phyloP scores from a whole-genome alignment of 2,113 vertebrate species.

The Oceanites oceanicus region DNA sequence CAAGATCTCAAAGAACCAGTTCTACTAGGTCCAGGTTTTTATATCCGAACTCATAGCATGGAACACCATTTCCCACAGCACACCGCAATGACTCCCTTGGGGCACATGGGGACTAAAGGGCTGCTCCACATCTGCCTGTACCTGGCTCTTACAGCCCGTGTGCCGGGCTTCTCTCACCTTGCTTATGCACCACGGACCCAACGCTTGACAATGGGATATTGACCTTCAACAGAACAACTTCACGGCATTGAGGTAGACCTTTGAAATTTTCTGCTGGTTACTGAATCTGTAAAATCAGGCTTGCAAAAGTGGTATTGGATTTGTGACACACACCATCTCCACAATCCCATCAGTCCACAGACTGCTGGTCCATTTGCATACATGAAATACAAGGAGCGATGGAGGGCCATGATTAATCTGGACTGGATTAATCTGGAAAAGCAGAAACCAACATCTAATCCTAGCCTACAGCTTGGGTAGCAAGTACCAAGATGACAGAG shows the following conservation, averaged over 20 bases:
- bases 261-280: neutral
- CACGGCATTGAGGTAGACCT: neutral
- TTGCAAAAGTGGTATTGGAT: neutral
- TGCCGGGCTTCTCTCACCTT: neutral
- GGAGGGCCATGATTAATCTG: neutral
- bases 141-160: neutral
- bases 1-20: neutral
- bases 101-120: neutral
- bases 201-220: neutral
- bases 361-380: neutral
- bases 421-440: neutral
- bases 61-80: neutral
- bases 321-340: neutral
- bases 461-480: neutral
- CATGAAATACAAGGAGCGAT: rapidly evolving
- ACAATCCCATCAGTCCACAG: neutral
- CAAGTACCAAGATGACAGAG: neutral
- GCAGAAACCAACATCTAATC: neutral
- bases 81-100: neutral
- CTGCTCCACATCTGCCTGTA: neutral
- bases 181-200: neutral
- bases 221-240: neutral
- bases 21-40: neutral
- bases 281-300: neutral
- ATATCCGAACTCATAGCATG: neutral